Conservation (phyloP, 1,140 invertebrate species). For the Hirudo medicinalis region DNA sequence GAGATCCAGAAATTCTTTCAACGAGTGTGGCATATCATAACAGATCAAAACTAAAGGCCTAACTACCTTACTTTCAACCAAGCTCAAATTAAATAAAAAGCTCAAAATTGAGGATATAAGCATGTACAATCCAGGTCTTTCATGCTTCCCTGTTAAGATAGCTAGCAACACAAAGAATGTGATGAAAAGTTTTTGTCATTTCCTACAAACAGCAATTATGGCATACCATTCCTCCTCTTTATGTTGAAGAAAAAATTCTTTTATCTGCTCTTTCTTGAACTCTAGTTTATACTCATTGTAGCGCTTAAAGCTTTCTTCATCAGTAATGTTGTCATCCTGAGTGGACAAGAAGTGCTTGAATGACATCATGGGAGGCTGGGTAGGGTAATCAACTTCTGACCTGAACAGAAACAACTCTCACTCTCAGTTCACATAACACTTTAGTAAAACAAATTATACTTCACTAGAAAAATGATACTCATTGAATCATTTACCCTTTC, state of each 20-base stretch:
- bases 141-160: constrained; percentile 1
- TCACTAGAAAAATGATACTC: background rate
- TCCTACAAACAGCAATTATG: constrained; percentile 1
- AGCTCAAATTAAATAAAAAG: constrained; percentile 13
- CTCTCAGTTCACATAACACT: no score
- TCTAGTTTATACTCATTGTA: constrained; percentile 98
- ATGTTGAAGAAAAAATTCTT: constrained; percentile 95
- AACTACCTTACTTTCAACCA: constrained; percentile 9
- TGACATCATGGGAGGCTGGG: constrained; percentile 79
- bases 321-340: constrained; percentile 91
- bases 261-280: constrained; percentile 85
- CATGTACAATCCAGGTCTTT: constrained; percentile 1
- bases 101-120: constrained; percentile 3
- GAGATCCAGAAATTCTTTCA: no score
- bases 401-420: constrained; percentile 24
- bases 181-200: background rate
- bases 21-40: background rate
- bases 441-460: constrained; percentile 8
- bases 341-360: constrained; percentile 91
- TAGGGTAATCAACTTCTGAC: constrained; percentile 35
- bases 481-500: constrained; percentile 15
- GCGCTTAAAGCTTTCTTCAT: constrained; percentile 88
- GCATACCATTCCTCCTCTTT: constrained; percentile 99
- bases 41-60: constrained; percentile 6
- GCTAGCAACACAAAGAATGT: background rate